phyloP scores from a whole-genome alignment of 2,888 invertebrate genomes.

The Epiblema foenella region DNA sequence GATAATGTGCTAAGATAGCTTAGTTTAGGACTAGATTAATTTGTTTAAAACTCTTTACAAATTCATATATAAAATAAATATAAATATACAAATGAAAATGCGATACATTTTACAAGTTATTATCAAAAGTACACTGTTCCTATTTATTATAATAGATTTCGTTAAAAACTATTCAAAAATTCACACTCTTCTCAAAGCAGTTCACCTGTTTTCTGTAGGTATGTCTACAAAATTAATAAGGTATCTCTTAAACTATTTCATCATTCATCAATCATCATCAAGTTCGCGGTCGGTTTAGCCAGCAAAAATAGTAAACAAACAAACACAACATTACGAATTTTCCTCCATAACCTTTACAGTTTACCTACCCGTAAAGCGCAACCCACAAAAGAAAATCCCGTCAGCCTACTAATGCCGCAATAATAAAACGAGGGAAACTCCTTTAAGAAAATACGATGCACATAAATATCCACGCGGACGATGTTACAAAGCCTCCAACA shows the following conservation, averaged over 20 bases:
- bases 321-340: constrained; percentile 5
- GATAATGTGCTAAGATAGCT: too few species aligned
- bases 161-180: too few species aligned
- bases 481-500: constrained; percentile 65
- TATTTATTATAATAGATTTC: too few species aligned
- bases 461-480: constrained; percentile 73
- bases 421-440: constrained; percentile 68
- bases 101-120: too few species aligned
- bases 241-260: neutral
- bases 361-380: constrained; percentile 15
- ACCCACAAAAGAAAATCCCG: constrained; percentile 39
- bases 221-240: neutral
- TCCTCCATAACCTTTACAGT: neutral
- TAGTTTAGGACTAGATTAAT: too few species aligned
- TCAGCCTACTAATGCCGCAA: constrained; percentile 65
- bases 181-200: neutral
- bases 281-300: neutral
- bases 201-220: neutral
- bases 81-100: too few species aligned
- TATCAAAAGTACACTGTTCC: too few species aligned
- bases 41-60: too few species aligned
- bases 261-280: neutral
- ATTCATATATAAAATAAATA: too few species aligned
- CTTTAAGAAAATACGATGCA: constrained; percentile 71
- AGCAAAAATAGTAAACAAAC: neutral